Percentiles rank a stretch among this genome's conserved stretches.
phyloP scores from a whole-genome alignment of 2,113 vertebrate species.

The Sula dactylatra region DNA sequence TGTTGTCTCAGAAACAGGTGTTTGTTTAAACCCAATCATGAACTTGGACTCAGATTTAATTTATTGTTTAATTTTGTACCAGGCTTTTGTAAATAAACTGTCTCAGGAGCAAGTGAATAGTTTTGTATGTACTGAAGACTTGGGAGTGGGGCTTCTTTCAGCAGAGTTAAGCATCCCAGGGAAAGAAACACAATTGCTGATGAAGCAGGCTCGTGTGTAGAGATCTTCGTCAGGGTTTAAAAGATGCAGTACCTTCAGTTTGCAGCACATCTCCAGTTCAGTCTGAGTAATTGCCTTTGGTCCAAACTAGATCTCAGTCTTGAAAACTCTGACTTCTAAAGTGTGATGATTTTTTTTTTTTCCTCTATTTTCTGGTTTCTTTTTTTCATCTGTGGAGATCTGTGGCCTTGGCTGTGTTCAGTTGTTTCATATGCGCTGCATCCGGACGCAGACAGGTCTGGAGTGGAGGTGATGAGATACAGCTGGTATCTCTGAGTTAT shows the following conservation, averaged over 20 bases:
- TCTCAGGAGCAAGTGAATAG: background rate
- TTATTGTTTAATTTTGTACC: constrained; percentile 40
- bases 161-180: background rate
- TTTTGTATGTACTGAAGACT: background rate
- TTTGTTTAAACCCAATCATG: constrained; percentile 20
- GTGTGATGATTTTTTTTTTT: background rate
- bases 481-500: background rate
- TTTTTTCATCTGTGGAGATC: background rate
- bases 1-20: constrained; percentile 6
- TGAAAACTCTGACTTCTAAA: background rate
- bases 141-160: background rate
- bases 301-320: background rate
- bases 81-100: constrained; percentile 10
- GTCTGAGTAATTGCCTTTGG: background rate
- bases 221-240: background rate
- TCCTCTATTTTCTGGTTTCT: background rate
- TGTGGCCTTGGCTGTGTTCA: background rate
- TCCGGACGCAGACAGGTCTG: background rate
- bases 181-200: constrained; percentile 10
- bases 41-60: constrained; percentile 7
- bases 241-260: background rate
- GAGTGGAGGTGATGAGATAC: background rate
- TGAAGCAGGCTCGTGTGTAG: background rate
- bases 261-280: background rate
- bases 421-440: background rate